A percentile compares a stretch with the other conserved stretches of the same genome.
Conservation (phyloP, 2,113 vertebrate genomes). For the Australoheros scitulus region DNA sequence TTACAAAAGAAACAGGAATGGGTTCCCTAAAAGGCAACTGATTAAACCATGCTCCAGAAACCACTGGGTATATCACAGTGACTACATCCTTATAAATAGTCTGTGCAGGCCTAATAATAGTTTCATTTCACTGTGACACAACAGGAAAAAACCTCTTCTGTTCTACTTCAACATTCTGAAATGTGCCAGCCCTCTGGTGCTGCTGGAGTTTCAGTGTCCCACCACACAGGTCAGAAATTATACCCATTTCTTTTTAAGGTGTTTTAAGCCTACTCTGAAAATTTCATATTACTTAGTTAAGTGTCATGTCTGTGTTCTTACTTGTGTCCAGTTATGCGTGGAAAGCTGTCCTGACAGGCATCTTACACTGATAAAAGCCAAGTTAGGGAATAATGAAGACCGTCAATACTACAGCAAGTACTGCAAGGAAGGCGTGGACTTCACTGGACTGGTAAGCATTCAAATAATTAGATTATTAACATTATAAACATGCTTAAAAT, state of each 20-base stretch:
- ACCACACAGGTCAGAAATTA: conserved; percentile 86
- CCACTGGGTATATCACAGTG: background rate
- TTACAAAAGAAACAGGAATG: background rate
- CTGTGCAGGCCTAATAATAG: background rate
- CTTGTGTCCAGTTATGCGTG: conserved; percentile 86
- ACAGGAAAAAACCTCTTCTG: conserved; percentile 88
- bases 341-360: conserved; percentile 83
- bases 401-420: conserved; percentile 81
- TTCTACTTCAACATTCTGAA: conserved; percentile 98
- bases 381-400: background rate
- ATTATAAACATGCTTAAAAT: background rate
- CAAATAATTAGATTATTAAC: background rate
- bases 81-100: background rate
- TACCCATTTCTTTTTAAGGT: background rate
- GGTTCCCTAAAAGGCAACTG: fast-evolving
- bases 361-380: conserved; percentile 75
- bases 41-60: fast-evolving
- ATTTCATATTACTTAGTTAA: fast-evolving
- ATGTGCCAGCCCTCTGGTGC: conserved; percentile 91
- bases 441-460: conserved; percentile 53
- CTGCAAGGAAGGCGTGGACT: conserved; percentile 79
- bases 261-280: background rate
- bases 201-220: conserved; percentile 94
- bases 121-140: conserved; percentile 7
- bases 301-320: background rate